phyloP scores from a whole-genome alignment of 2,113 vertebrate species.

The Myotis davidii region DNA sequence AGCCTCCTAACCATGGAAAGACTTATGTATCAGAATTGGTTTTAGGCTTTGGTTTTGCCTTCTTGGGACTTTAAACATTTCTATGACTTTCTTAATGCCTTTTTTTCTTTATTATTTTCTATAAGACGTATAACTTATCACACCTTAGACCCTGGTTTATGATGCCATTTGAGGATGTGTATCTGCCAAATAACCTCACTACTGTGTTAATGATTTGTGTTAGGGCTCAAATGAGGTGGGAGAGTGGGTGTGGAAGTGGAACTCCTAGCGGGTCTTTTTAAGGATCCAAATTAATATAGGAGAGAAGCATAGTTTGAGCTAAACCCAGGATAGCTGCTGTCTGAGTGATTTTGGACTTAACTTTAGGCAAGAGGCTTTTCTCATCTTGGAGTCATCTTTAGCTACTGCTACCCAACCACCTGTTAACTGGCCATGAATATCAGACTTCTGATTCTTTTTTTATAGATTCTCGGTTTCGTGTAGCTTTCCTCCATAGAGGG shows the following conservation, averaged over 20 bases:
- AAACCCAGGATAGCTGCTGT: neutral
- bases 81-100: neutral
- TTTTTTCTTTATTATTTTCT: neutral
- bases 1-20: neutral
- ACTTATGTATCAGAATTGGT: neutral
- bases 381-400: neutral
- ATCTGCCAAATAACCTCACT: neutral
- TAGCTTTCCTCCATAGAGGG: neutral
- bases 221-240: neutral
- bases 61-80: slow-evolving; percentile 31
- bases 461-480: slow-evolving; percentile 16
- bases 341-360: neutral
- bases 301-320: neutral
- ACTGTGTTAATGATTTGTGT: slow-evolving; percentile 23
- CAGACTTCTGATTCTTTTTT: slow-evolving; percentile 34
- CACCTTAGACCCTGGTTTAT: neutral
- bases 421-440: neutral
- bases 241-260: neutral
- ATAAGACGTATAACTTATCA: neutral
- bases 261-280: slow-evolving; percentile 22
- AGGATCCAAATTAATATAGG: neutral
- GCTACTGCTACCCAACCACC: neutral
- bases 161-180: neutral
- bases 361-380: neutral
- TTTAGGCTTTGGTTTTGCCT: slow-evolving; percentile 46